Conservation (phyloP, 2,113 vertebrate genomes). For the Henicopernis longicauda region DNA sequence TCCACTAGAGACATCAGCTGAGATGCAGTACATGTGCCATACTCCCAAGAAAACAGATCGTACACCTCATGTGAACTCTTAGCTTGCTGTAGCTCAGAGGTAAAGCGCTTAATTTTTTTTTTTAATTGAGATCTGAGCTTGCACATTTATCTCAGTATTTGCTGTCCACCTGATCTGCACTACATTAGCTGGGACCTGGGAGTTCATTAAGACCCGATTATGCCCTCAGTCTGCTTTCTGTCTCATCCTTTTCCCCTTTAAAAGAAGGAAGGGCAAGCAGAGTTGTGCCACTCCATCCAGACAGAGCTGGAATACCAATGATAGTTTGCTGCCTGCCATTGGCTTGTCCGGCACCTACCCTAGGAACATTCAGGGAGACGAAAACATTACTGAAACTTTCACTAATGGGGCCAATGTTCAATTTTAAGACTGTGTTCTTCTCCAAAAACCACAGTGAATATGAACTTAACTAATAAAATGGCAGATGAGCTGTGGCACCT, state of each 20-base stretch:
- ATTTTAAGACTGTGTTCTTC: neutral
- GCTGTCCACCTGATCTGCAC: neutral
- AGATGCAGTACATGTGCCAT: fast-evolving
- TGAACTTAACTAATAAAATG: neutral
- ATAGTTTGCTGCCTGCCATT: neutral
- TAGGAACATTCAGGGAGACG: neutral
- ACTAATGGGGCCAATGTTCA: neutral
- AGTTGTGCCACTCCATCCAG: neutral
- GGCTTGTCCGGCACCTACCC: neutral
- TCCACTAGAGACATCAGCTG: neutral
- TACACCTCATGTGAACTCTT: neutral
- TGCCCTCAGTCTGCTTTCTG: neutral
- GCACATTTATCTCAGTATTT: neutral
- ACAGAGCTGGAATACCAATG: neutral
- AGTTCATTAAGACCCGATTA: neutral
- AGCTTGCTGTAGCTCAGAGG: neutral
- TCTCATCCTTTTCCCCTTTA: neutral
- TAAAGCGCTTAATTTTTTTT: neutral
- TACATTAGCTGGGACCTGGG: neutral
- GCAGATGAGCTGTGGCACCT: neutral
- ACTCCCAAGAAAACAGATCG: neutral
- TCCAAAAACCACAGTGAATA: neutral
- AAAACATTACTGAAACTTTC: neutral
- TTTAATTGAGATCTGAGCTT: neutral
- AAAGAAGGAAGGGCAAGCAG: neutral